Evolutionary conservation across 2,113 vertebrate genomes (phyloP).

Genomic region (Fregetta grallaria): DNA sequence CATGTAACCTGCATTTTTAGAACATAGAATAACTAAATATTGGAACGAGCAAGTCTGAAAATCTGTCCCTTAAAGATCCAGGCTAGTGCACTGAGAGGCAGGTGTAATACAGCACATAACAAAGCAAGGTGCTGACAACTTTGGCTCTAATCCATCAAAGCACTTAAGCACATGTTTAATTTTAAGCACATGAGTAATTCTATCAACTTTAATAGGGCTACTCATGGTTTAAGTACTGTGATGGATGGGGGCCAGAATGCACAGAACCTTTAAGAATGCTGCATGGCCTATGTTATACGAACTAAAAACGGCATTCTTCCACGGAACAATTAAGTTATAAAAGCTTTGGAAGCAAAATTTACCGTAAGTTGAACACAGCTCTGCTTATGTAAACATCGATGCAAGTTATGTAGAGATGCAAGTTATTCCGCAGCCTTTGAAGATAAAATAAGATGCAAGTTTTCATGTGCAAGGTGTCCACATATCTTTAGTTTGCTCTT

Average conservation of each 20-base stretch:
- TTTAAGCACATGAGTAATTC: conserved; percentile 71
- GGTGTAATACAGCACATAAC: conserved; percentile 34
- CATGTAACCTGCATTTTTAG: neutral
- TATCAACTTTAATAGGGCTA: conserved; percentile 65
- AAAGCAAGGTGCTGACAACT: conserved; percentile 63
- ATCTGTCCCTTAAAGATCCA: neutral
- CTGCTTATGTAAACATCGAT: neutral
- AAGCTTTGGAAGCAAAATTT: neutral
- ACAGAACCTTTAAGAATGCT: conserved; percentile 42
- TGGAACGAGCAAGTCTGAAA: neutral
- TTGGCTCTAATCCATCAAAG: conserved; percentile 60
- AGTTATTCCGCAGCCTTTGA: neutral
- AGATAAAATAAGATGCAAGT: neutral
- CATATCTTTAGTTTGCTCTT: neutral
- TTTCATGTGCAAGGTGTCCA: neutral
- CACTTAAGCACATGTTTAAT: conserved; percentile 68
- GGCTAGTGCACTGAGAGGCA: neutral
- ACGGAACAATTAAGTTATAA: neutral
- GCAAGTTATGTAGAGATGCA: neutral
- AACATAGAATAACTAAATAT: neutral
- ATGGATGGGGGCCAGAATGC: conserved; percentile 15
- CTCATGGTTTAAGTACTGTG: conserved; percentile 63
- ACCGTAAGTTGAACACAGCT: neutral
- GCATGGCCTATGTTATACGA: neutral
- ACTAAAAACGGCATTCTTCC: neutral